Percentiles rank a stretch among this genome's conserved stretches.
These are phyloP conservation scores for Drosophila formosana DNA, from an alignment of 2,888 invertebrate genomes.

Conservation along the genomic window DNA sequence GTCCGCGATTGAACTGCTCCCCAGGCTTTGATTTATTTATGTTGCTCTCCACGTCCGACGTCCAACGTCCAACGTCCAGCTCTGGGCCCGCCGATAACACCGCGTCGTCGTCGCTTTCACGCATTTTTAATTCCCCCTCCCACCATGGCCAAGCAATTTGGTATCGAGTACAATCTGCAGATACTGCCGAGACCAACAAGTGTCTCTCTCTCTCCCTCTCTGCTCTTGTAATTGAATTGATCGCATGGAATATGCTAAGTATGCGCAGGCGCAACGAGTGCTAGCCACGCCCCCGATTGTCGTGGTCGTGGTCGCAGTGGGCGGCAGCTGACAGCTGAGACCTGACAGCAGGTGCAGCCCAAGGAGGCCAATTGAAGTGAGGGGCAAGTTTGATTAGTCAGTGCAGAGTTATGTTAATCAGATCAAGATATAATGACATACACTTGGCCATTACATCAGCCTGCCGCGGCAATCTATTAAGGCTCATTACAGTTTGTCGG, in stretches of 20 bases:
- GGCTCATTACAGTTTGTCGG: slow-evolving; percentile 33
- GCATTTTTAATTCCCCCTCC: slow-evolving; percentile 67
- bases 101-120: slow-evolving; percentile 69
- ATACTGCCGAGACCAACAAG: slow-evolving; percentile 2
- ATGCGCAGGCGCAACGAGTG: slow-evolving; percentile 19
- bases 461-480: slow-evolving; percentile 55
- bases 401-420: slow-evolving; percentile 49
- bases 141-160: slow-evolving; percentile 15
- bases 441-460: slow-evolving; percentile 74
- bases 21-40: slow-evolving; percentile 77
- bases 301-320: slow-evolving; percentile 11
- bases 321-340: slow-evolving; percentile 53
- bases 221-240: slow-evolving; percentile 70
- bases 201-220: slow-evolving; percentile 17
- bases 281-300: slow-evolving; percentile 43
- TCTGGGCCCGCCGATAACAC: slow-evolving; percentile 58
- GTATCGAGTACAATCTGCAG: slow-evolving; percentile 50
- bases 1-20: slow-evolving; percentile 46
- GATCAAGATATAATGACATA: slow-evolving; percentile 70
- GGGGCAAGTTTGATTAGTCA: slow-evolving; percentile 49
- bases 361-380: not conserved
- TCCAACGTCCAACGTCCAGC: too few relatives aligned
- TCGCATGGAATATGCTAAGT: slow-evolving; percentile 68
- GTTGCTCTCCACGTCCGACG: slow-evolving; percentile 57
- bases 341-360: slow-evolving; percentile 60